Conservation (phyloP, 2,797 vertebrate genomes). For the Cirrhinus molitorella region DNA sequence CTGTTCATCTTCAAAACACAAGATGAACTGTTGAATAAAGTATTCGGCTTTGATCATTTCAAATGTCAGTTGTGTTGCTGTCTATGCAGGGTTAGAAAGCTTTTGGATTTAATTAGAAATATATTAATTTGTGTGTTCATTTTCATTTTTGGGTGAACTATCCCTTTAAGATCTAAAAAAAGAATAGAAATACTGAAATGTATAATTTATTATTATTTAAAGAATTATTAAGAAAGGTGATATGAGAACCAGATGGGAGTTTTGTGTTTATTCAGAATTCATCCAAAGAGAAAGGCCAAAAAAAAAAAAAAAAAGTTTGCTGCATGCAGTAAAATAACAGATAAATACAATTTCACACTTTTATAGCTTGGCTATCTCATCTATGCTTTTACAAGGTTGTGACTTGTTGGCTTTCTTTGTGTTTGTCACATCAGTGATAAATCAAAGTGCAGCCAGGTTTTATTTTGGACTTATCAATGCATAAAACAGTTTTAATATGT, state of each 20-base stretch:
- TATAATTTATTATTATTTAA: not conserved
- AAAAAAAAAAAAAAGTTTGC: not conserved
- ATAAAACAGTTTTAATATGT: conserved; percentile 35
- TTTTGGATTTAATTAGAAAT: no score
- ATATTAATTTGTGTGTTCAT: no score
- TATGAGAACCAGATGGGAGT: not conserved
- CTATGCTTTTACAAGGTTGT: conserved; percentile 37
- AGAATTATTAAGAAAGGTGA: not conserved
- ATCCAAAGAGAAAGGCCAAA: not conserved
- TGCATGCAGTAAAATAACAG: conserved; percentile 14
- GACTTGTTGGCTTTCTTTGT: conserved; percentile 3
- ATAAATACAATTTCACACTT: conserved; percentile 19
- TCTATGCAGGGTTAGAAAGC: no score
- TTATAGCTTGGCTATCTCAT: conserved; percentile 28
- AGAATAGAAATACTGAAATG: no score
- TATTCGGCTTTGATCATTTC: no score
- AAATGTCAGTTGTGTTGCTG: no score
- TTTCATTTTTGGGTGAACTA: no score
- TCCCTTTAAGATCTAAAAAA: no score
- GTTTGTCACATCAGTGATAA: conserved; percentile 43
- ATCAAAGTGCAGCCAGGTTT: conserved; percentile 33
- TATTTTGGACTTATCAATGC: conserved; percentile 42
- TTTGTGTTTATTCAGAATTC: not conserved
- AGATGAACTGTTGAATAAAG: no score
- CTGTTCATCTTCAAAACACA: no score